Evolutionary conservation across 1,140 invertebrate genomes (phyloP), one percentile per base, ranked within the genome.

Genomic region (Drosophila tsacasi): DNA sequence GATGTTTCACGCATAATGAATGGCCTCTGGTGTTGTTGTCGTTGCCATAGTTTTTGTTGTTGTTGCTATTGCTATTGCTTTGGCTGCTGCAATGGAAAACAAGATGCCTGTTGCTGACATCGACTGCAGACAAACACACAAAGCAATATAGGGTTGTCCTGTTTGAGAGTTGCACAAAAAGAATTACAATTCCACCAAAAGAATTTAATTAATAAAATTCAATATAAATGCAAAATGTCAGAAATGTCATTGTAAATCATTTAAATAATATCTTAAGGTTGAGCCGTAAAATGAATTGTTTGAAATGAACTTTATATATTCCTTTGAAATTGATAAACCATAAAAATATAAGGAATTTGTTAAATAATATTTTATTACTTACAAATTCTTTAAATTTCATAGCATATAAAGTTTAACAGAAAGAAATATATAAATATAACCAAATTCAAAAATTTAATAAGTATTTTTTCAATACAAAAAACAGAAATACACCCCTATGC

Each of bases 21-120:
- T 79, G 46, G 75, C 62, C 62, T 65, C 32, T 69, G 57, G 68
- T 80, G 63, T 54, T 65, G 57, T 23, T 59, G 37, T 35, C 49
- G 6, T 54, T 44, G 42, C 13, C 23, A 13, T 40, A 15, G 62
- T 35, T 65, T 23, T 68, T 17, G 19, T 44, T 47, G 35, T 39
- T 57, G 52, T 54, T 54, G 50, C 50, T 5, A 9, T 35, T 54
- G 54, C 54, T 7, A 12, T 25, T 57, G 49, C 58, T 49, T 74
- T 25, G 42, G 30, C 39, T 60, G 30, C 39, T 60, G 49, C 23
- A 44, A 49, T 55, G 50, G 39, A 50, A 69, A 47, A 62, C 65
- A 57, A 57, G 75, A 49, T 64, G 83, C 83, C 83, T 85, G 83
- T 85, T 86, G 79, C 83, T 85, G 66, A 49, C 79, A 78, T 63